phyloP scores from a whole-genome alignment of 2,113 vertebrate genomes.

The Ptilonorhynchus violaceus region DNA sequence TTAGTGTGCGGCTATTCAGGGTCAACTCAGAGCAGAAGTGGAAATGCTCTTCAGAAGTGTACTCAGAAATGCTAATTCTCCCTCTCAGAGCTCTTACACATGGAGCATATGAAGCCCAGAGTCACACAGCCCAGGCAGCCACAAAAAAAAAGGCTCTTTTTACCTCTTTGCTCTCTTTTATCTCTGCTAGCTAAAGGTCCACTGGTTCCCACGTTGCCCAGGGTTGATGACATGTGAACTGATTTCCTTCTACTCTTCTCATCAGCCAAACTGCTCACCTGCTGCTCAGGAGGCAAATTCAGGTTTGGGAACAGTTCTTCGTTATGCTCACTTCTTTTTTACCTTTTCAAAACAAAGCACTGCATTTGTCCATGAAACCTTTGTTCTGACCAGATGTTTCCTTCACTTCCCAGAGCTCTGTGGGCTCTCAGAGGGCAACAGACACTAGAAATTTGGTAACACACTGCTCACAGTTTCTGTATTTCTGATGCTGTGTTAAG shows the following conservation, averaged over 20 bases:
- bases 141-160: background rate
- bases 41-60: background rate
- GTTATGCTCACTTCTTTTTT: background rate
- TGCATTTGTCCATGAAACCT: background rate
- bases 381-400: background rate
- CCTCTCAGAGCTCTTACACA: background rate
- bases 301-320: background rate
- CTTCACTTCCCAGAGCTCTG: background rate
- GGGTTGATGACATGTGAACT: background rate
- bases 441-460: background rate
- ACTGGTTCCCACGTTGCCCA: rapidly evolving
- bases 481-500: background rate
- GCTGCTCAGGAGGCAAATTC: background rate
- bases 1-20: background rate
- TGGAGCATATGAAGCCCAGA: background rate
- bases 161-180: background rate
- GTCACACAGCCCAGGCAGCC: background rate
- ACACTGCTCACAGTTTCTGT: background rate
- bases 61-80: background rate
- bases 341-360: background rate
- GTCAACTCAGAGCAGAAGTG: background rate
- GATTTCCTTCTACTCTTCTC: background rate
- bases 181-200: background rate
- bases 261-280: background rate
- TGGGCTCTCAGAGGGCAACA: background rate